Base-by-base conservation (phyloP, 2,113 vertebrate genomes). In the Cryptotis parvus region DNA sequence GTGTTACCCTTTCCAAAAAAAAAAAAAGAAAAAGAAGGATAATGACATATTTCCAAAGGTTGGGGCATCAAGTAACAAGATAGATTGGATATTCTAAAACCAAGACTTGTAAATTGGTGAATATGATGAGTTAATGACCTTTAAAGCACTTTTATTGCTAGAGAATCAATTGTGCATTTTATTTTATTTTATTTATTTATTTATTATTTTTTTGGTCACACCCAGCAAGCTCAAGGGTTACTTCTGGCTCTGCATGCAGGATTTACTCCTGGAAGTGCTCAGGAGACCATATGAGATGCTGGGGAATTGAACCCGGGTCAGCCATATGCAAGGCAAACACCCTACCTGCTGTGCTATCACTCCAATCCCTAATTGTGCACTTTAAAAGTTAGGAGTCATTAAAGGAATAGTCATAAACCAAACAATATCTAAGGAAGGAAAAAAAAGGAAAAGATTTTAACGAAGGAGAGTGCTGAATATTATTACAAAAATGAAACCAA, bases 31-130 rank as follows among this genome's bases (percentile, higher is more conserved):
- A 58, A 22, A 22, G 14, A 58, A 22, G 11, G 22, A 41, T 31
- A 70, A 63, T 72, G 12, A 77, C 31, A 58, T 58, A 66, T 70
- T 75, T 85, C 2, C 63, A 24, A 80, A 63, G 27, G 18, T 83
- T 16, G 31, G 7, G 20, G 24, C 20, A 84, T 5, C 27, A 76
- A 73, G 29, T 43, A 92, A 52, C 27, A 85, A 61, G 37, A 15
- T 39, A 75, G 37, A 9, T 39, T 18, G 4, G 84, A 90, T 75
- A 80, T 43, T 88, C 78, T 24, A 83, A 84, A 93, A 78, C 20
- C 84, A 89, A 79, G 16, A 1, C 14, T 27, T 31, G 22, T 69
- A 75, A 84, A 1, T 41, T 86, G 45, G 31, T 69, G 22, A 14
- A 66, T 3, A 22, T 77, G 39, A 18, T 69, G 75, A 66, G 35